Base-by-base conservation (phyloP, 2,888 invertebrate genomes). In the Liopterus haemorrhoidalis region DNA sequence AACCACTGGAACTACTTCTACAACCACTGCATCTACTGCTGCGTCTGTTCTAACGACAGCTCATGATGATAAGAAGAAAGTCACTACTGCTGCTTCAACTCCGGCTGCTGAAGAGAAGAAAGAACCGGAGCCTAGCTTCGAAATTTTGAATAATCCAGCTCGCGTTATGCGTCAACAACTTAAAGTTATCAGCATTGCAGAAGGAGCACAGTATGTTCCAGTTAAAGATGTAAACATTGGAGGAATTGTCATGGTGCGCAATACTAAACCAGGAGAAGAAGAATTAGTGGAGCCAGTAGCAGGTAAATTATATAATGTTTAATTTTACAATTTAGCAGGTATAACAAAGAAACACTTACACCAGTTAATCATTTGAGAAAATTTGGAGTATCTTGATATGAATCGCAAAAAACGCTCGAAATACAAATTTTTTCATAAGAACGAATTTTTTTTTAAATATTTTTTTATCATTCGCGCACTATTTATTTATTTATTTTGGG, bases 201-300 rank as follows among this genome's bases (percentile, higher is more conserved):
- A 95, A 19, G 85, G 83, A 21, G 80, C 83, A 41, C 80, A 78
- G 5, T 97, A 90, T 64, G 73, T 73, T 19, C 85, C 96, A 0
- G 71, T 97, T 50, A 99, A 99, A 65, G 93, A 96, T 58, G 78
- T 93, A 8, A 79, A 83, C 15, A 92, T 92, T 61, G 99, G 99
- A 16, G 99, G 99, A 12, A 93, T 99, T 59, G 85, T 99, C 33
- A 87, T 99, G 80, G 79, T 97, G 59, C 82, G 85, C 57, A 92
- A 95, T 64, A 75, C 79, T 45, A 87, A 87, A 42, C 82, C 86
- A 5, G 79, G 77, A 1, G 76, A 78, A 52, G 83, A 85, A 42
- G 91, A 94, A 64, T 75, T 95, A 33, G 94, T 96, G 1, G 94
- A 95, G 64, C 89, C 92, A 4, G 92, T 95, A 9, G 87, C 86